Conservation (phyloP, 2,797 vertebrate species). For the Halcyon leucocephala region DNA sequence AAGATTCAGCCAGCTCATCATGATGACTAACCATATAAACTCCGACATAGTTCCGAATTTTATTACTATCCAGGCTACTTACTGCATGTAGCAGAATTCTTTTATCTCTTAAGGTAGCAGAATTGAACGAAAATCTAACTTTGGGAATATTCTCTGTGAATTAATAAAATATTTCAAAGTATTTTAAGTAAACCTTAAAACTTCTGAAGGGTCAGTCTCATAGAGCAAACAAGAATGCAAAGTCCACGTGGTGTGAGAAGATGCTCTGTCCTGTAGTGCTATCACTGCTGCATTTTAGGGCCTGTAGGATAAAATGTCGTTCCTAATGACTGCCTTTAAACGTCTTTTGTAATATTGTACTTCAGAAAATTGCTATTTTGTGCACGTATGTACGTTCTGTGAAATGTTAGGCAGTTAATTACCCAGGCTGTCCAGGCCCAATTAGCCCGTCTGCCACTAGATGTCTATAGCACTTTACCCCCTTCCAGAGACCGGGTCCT, state of each 20-base stretch:
- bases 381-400: background rate
- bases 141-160: background rate
- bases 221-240: background rate
- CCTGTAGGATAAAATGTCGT: background rate
- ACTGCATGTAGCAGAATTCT: background rate
- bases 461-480: background rate
- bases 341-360: background rate
- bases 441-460: background rate
- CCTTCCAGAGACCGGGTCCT: background rate
- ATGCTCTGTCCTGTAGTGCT: background rate
- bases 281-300: background rate
- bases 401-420: background rate
- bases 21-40: background rate
- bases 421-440: background rate
- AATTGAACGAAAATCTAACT: background rate
- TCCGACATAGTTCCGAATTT: background rate
- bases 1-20: background rate
- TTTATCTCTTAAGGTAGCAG: background rate
- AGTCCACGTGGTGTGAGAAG: rapidly evolving
- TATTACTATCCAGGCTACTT: background rate
- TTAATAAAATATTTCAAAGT: background rate
- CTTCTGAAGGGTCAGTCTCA: rapidly evolving
- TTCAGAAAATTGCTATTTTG: background rate
- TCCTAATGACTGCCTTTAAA: background rate
- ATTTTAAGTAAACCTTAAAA: background rate